A percentile compares a stretch with the other conserved stretches of the same genome.
Evolutionary conservation across 2,888 invertebrate species (phyloP).

Genomic region (Ormyrus nitidulus): DNA sequence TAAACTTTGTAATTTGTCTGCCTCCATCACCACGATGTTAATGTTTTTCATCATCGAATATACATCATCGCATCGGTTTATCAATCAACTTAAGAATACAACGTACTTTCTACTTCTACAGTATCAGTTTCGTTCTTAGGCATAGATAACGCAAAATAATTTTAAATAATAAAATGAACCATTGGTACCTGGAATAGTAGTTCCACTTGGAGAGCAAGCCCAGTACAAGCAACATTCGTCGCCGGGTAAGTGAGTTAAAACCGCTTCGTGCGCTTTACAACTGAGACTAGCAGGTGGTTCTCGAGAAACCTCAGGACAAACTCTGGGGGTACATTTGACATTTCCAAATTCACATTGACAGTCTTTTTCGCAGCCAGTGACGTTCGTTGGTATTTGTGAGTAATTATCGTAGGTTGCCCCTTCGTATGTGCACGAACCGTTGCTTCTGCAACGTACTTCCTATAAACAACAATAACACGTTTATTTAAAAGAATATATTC

Average conservation of each 20-base stretch:
- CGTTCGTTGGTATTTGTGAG: slow-evolving; percentile 86
- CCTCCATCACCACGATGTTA: slow-evolving; percentile 44
- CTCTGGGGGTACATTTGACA: slow-evolving; percentile 85
- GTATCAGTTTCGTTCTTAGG: background rate
- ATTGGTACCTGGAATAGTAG: background rate
- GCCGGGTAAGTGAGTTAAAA: slow-evolving; percentile 81
- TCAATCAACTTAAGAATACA: slow-evolving; percentile 13
- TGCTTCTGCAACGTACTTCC: slow-evolving; percentile 85
- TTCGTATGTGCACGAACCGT: slow-evolving; percentile 88
- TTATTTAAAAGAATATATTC: background rate
- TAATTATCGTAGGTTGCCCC: slow-evolving; percentile 83
- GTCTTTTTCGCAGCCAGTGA: slow-evolving; percentile 90
- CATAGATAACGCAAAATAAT: background rate
- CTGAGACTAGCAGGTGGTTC: slow-evolving; percentile 85
- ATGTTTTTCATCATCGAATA: slow-evolving; percentile 17
- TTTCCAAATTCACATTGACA: slow-evolving; percentile 93
- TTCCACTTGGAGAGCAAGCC: slow-evolving; percentile 74
- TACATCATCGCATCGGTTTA: background rate
- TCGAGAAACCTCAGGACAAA: slow-evolving; percentile 87
- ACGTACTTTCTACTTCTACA: slow-evolving; percentile 29
- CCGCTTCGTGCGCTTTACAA: slow-evolving; percentile 83
- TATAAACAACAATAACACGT: slow-evolving; percentile 68
- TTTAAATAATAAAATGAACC: background rate
- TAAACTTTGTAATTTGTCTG: background rate
- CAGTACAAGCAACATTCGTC: slow-evolving; percentile 92